These are phyloP conservation scores for Arenaria interpres DNA, from an alignment of 2,113 vertebrate species.

Conservation along the genomic window DNA sequence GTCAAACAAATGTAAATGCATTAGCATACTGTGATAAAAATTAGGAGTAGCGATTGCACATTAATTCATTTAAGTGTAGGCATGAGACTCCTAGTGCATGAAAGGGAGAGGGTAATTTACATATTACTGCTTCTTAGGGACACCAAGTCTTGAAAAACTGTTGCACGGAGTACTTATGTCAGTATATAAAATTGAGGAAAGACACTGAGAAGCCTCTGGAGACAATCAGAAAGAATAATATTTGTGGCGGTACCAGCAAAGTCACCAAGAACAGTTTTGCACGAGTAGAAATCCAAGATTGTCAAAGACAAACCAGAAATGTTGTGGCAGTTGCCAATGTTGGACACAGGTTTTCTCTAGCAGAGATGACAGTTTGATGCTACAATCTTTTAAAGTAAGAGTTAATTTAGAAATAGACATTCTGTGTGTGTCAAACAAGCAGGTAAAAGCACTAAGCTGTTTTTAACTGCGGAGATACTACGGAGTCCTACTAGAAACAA, in stretches of 20 bases:
- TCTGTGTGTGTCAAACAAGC: not conserved
- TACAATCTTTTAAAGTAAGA: not conserved
- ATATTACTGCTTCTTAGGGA: not conserved
- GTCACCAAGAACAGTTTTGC: not conserved
- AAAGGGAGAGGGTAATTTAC: not conserved
- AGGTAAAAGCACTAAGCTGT: not conserved
- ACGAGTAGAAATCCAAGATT: not conserved
- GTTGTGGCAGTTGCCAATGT: not conserved
- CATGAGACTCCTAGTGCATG: not conserved
- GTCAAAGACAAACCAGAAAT: not conserved
- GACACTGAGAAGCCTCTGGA: not conserved
- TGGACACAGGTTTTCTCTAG: not conserved
- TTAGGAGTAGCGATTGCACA: not conserved
- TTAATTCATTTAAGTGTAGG: not conserved
- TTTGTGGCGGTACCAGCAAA: not conserved
- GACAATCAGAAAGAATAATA: not conserved
- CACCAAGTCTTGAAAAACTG: not conserved
- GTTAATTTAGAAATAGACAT: not conserved
- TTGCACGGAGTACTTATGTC: not conserved
- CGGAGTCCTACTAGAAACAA: not conserved
- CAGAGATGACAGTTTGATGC: not conserved
- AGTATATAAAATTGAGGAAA: not conserved
- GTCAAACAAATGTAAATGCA: not conserved
- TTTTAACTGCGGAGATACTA: not conserved
- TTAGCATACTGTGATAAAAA: not conserved